Conservation (phyloP, 2,888 invertebrate genomes). For the Acleris holmiana region DNA sequence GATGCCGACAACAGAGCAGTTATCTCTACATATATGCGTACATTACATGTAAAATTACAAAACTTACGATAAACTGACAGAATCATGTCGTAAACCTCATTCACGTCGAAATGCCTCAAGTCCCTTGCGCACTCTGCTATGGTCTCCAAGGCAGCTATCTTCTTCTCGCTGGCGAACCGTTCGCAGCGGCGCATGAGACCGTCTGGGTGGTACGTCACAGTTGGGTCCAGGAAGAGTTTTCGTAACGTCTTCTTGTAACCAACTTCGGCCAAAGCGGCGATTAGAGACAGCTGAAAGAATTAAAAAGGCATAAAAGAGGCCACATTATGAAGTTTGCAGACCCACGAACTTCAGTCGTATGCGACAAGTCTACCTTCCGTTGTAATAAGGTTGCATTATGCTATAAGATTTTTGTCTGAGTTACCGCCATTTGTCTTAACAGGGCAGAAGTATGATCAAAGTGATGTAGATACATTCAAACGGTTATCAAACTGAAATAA, state of each 20-base stretch:
- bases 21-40: too few species aligned
- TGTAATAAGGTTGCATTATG: too few species aligned
- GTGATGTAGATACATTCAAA: too few species aligned
- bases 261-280: slow-evolving; percentile 82
- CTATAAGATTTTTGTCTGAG: too few species aligned
- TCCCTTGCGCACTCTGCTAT: slow-evolving; percentile 67
- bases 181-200: slow-evolving; percentile 81
- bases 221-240: slow-evolving; percentile 79
- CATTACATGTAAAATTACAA: neutral
- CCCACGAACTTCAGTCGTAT: too few species aligned
- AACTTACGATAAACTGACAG: slow-evolving; percentile 81
- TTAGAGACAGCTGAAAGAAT: slow-evolving; percentile 65
- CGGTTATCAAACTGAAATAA: too few species aligned
- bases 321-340: too few species aligned
- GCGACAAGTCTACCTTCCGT: too few species aligned
- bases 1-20: too few species aligned
- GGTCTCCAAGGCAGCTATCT: slow-evolving; percentile 57
- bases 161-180: slow-evolving; percentile 69
- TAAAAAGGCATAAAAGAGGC: too few species aligned
- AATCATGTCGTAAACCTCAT: slow-evolving; percentile 74
- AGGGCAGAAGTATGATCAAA: too few species aligned
- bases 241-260: slow-evolving; percentile 78
- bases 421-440: too few species aligned
- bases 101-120: slow-evolving; percentile 62
- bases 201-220: slow-evolving; percentile 79